Evolutionary conservation across 92 coral and sea anemone species (phyloP), one percentile per base, ranked within the genome.

Genomic region (Bergia puertoricense): DNA sequence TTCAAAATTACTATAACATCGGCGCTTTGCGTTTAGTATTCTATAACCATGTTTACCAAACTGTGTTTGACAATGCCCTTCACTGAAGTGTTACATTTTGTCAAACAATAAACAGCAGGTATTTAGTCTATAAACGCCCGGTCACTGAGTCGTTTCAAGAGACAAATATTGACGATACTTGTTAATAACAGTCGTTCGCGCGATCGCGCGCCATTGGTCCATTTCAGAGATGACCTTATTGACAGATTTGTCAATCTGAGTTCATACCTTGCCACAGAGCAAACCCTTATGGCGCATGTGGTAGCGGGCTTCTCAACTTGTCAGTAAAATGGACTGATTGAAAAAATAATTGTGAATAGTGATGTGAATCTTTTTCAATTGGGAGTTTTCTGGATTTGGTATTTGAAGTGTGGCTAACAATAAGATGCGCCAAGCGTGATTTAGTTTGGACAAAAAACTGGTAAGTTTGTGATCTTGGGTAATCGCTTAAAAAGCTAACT

Each of bases 181-280:
- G 87, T 71, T 48, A 37, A 84, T 73, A 69, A 69, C 30, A n/a
- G 59, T 46, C 77, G 54, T 39, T 10, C 46, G 87, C 87, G 45
- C 81, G 81, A 75, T 67, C 56, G 85, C 68, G 67, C 65, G 88
- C 66, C 76, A 92, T 92, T 92, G 94, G 94, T 57, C 81, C 80
- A 76, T 86, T 90, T 9, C 42, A 90, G 69, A 48, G 92, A 92
- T 92, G 94, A 92, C 86, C 90, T 92, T 90, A 92, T 85, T 81
- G 41, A 50, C 56, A 92, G 78, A 84, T 92, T 79, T 85, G 65
- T 65, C 94, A 92, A 68, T 92, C 94, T 92, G 92, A 92, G 94
- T 92, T 92, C 89, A 92, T 92, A 86, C 75, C 44, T 90, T 16
- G 54, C 51, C 45, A 23, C 44, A 44, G 77, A 18, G 77, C 15